Evolutionary conservation across 2,113 vertebrate species (phyloP), one percentile per base, ranked within the genome.

Genomic region (Neolamprologus falcicula): DNA sequence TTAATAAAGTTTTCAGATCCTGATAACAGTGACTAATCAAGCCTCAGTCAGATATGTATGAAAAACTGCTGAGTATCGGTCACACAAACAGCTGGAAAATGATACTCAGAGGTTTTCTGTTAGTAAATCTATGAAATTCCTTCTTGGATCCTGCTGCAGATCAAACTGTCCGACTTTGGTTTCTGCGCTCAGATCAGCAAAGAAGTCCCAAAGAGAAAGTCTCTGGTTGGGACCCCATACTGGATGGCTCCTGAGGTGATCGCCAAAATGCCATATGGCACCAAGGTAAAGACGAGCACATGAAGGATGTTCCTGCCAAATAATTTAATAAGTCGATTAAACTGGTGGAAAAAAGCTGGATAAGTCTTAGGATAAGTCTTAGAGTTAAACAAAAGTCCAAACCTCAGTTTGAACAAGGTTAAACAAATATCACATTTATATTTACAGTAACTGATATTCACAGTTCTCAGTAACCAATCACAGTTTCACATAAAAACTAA

Each of bases 241-340:
- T 99, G 98, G 98, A 99, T 99, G 98, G 98, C 98, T 81, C 98
- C 98, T 1, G 98, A 99, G 86, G 98, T 99, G 19, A 98, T 99
- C 92, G 95, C 97, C 61, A 98, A 98, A 93, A 96, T 92, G 2
- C 97, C 97, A 0, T 98, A 99, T 12, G 96, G 98, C 2, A 98
- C 98, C 0, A 97, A 98, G 98, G 87, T 88, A 59, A 80, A n/a
- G 19, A 45, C 5, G 12, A 78, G 26, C 42, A 78, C 40, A 45
- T 24, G 37, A 26, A 50, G 16, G 40, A 28, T 31, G 42, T 76
- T 50, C 24, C 24, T 50, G 42, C 14, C 24, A 19, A 76, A 45
- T 28, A 76, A 28, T 26, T 26, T 16, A 45, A 17, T 10, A 5
- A 66, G 71, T 47, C 9, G 1, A 28, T 76, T 47, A 19, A 47